Evolutionary conservation across 2,113 vertebrate species (phyloP).

Genomic region (Oreochromis niloticus): DNA sequence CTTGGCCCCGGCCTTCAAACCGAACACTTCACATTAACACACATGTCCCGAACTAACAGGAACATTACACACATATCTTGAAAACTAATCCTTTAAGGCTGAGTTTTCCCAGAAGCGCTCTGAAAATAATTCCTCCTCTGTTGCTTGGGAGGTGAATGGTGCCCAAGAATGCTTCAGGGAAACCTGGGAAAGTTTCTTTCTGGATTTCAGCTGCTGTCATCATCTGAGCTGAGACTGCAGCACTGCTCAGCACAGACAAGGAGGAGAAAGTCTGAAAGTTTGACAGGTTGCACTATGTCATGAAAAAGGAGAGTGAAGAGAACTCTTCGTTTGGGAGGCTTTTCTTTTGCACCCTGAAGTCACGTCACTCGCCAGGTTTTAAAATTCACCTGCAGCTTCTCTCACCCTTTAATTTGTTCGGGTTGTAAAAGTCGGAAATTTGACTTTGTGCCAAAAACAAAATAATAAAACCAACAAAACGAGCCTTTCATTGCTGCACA

Average conservation of each 20-base stretch:
- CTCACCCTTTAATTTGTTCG: fast-evolving
- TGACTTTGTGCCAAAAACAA: neutral
- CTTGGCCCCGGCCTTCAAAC: neutral
- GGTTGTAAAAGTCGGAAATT: neutral
- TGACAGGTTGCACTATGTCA: neutral
- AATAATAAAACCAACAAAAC: neutral
- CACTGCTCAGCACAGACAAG: neutral
- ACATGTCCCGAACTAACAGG: neutral
- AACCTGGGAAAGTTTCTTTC: conserved; percentile 34
- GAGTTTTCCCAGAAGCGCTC: conserved; percentile 27
- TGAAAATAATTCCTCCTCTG: conserved; percentile 25
- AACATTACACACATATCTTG: neutral
- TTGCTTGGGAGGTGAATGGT: conserved; percentile 9
- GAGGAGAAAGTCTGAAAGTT: neutral
- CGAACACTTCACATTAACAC: neutral
- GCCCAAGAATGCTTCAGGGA: conserved; percentile 38
- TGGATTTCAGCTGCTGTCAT: conserved; percentile 61
- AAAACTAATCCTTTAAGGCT: conserved; percentile 33
- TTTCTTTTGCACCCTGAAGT: neutral
- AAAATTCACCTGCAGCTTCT: neutral
- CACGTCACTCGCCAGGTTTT: neutral
- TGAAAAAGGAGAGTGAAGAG: neutral
- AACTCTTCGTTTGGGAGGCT: neutral
- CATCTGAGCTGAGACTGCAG: conserved; percentile 29
- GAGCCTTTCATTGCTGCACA: neutral